Evolutionary conservation across 2,797 vertebrate species (phyloP), one percentile per base, ranked within the genome.

Genomic region (Natrix natrix): DNA sequence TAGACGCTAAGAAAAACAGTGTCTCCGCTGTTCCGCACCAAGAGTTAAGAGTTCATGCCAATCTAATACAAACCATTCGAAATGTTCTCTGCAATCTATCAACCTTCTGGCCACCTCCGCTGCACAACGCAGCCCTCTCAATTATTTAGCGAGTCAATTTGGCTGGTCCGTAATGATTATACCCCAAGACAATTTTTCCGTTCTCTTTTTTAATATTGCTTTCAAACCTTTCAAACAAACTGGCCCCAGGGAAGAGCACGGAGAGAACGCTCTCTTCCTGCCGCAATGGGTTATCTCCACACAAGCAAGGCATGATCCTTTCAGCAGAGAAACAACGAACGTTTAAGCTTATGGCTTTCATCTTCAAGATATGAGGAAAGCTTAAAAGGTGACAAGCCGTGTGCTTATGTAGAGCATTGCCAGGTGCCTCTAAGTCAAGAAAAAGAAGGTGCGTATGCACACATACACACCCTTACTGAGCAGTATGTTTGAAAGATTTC

Each of bases 401-500:
- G 3, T 43, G 32, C 16, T 43, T 78, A 20, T 37, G 32, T 1
- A 69, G 69, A 78, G 37, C 74, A 11, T 43, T 78, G 74, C 69
- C 11, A 54, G 69, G 59, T 10, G 6, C 17, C 43, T 43, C 43
- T 43, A 43, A 43, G 43, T 43, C 43, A 43, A 37, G 56, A 87
- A 57, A 55, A 57, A 28, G 22, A 55, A 56, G 2, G 1, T 32
- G 20, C 78, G 12, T 5, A 7, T 54, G 5, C 89, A 74, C 4
- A 32, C 2, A 63, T 0, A 22, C 20, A 32, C 54, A 59, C 66
- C 24, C 66, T 91, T 78, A 56, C 52, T 20, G 57, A 88, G 32
- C 37, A 63, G 48, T 60, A 91, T 43, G n/a, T 91, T 78, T 83
- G 20, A 26, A 89, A 91, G n/a, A 24, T 83, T 91, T 91, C 86